These are phyloP conservation scores for Indicator indicator DNA, from an alignment of 2,113 vertebrate genomes.

Conservation along the genomic window DNA sequence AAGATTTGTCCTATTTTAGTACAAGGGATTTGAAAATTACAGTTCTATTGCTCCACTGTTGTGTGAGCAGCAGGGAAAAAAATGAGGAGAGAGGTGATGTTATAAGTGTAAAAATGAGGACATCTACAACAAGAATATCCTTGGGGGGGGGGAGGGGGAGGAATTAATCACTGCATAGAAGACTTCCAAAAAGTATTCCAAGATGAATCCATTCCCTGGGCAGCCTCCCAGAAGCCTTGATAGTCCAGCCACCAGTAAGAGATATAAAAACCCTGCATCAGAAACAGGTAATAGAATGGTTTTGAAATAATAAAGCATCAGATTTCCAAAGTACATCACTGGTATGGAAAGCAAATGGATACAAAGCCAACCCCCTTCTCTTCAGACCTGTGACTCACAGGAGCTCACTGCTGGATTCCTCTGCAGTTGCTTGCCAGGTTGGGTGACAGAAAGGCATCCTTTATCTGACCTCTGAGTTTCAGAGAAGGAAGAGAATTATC, in stretches of 20 bases:
- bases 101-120: background rate
- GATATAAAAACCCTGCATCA: background rate
- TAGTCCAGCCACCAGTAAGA: background rate
- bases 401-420: background rate
- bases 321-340: background rate
- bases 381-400: background rate
- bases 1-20: background rate
- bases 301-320: background rate
- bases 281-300: background rate
- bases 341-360: background rate
- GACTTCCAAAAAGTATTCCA: background rate
- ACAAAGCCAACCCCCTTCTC: background rate
- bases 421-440: background rate
- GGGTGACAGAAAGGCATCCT: background rate
- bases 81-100: background rate
- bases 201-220: background rate
- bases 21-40: background rate
- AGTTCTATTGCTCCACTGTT: background rate
- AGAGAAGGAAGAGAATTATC: background rate
- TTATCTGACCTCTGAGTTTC: background rate
- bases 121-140: background rate
- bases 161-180: background rate
- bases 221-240: background rate
- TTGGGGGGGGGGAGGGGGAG: background rate
- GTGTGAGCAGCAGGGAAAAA: background rate